Evolutionary conservation across 1,140 invertebrate species (phyloP).

Genomic region (Cherax destructor): DNA sequence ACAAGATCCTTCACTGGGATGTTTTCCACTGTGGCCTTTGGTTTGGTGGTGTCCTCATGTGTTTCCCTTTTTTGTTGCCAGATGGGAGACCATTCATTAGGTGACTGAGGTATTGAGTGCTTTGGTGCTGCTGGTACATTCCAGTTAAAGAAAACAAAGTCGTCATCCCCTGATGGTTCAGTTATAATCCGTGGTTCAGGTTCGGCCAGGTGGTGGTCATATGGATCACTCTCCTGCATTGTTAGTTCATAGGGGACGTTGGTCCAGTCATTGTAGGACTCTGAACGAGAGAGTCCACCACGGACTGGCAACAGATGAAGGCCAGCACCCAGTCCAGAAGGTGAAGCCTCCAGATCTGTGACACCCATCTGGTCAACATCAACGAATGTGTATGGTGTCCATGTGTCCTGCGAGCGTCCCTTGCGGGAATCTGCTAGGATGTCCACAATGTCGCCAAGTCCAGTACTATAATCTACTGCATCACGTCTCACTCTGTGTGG

Average conservation of each 20-base stretch:
- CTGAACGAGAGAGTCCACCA: constrained; percentile 30
- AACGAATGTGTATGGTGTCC: constrained; percentile 69
- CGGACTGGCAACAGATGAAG: constrained; percentile 49
- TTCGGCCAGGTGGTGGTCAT: constrained; percentile 41
- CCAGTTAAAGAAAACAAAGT: constrained; percentile 71
- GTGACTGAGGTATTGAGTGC: constrained; percentile 45
- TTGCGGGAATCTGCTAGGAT: constrained; percentile 60
- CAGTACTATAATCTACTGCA: constrained; percentile 66
- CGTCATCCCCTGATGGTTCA: constrained; percentile 69
- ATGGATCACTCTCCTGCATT: constrained; percentile 66
- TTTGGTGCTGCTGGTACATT: constrained; percentile 54
- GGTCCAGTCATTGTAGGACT: constrained; percentile 69
- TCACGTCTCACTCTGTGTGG: constrained; percentile 40
- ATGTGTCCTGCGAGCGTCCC: constrained; percentile 56
- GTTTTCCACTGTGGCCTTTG: not conserved
- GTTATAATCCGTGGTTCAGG: constrained; percentile 69
- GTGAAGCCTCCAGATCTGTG: constrained; percentile 56
- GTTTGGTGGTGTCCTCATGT: constrained; percentile 8
- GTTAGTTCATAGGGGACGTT: constrained; percentile 70
- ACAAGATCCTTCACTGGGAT: not conserved
- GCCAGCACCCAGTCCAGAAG: constrained; percentile 41
- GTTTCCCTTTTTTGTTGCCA: constrained; percentile 12
- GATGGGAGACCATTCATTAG: constrained; percentile 63
- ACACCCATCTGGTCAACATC: constrained; percentile 71
- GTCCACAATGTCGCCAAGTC: constrained; percentile 67